Percentiles rank a stretch among this genome's conserved stretches.
Conservation (phyloP, 2,113 vertebrate genomes). For the Gymnobelideus leadbeateri region DNA sequence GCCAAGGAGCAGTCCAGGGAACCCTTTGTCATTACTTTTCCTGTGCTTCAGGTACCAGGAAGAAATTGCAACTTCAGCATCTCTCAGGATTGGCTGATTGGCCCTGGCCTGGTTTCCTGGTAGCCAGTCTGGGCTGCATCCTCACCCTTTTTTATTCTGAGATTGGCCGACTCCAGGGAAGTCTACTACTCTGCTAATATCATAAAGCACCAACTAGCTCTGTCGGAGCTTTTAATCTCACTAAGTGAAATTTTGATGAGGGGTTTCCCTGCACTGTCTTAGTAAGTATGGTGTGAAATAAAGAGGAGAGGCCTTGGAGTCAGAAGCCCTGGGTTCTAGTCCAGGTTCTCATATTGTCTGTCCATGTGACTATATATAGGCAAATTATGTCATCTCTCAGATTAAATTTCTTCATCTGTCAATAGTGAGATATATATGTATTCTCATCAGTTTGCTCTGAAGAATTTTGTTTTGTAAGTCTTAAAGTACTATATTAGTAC, state of each 20-base stretch:
- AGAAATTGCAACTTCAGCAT: not conserved
- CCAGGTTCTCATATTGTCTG: not conserved
- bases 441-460: not conserved
- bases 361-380: not conserved
- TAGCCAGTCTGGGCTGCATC: not conserved
- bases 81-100: not conserved
- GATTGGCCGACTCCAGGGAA: not conserved
- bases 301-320: not conserved
- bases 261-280: not conserved
- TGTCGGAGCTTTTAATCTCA: not conserved
- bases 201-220: not conserved
- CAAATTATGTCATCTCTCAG: not conserved
- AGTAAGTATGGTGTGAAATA: too few relatives aligned
- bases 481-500: not conserved
- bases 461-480: not conserved
- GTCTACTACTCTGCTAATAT: not conserved
- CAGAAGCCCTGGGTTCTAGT: not conserved
- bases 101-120: not conserved
- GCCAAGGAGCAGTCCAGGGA: slow-evolving; percentile 3
- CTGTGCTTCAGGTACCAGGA: not conserved
- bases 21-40: not conserved
- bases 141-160: not conserved
- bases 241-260: not conserved
- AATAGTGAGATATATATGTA: not conserved
- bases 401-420: not conserved